Conservation (phyloP, 1,140 invertebrate genomes). For the Drosophila orosa region DNA sequence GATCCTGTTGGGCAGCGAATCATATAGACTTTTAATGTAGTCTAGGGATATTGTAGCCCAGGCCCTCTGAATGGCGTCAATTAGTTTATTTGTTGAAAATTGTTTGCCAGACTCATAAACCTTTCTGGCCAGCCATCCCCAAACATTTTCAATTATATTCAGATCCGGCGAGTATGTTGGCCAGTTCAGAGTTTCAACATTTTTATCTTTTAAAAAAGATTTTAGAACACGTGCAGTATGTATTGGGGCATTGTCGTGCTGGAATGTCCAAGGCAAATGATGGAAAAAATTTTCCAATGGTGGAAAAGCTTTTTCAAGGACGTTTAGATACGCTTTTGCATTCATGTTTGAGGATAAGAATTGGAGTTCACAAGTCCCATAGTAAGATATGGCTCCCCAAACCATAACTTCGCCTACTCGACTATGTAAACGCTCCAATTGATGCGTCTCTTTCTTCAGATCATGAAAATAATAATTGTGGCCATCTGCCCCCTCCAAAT, state of each 20-base stretch:
- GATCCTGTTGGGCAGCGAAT: neutral
- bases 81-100: constrained; percentile 7
- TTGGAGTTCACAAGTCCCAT: constrained; percentile 10
- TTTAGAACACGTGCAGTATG: constrained; percentile 9
- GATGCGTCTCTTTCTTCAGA: constrained; percentile 18
- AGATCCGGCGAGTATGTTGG: constrained; percentile 5
- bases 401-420: constrained; percentile 12
- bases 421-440: constrained; percentile 25
- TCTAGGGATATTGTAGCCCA: constrained; percentile 13
- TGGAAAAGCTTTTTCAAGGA: constrained; percentile 23
- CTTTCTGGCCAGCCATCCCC: constrained; percentile 5
- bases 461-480: constrained; percentile 37
- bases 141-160: too few species aligned
- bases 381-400: constrained; percentile 16
- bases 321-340: constrained; percentile 1
- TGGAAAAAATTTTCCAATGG: constrained; percentile 23
- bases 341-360: constrained; percentile 1
- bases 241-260: constrained; percentile 28
- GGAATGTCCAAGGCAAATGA: constrained; percentile 18
- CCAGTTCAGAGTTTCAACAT: constrained; percentile 3
- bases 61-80: constrained; percentile 3
- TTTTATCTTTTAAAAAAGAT: too few species aligned
- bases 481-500: constrained; percentile 9
- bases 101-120: constrained; percentile 3
- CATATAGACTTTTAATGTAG: constrained; percentile 9